A percentile compares a stretch with the other conserved stretches of the same genome.
These are phyloP conservation scores for Dendrolimus kikuchii DNA, from an alignment of 1,140 invertebrate genomes.

Conservation along the genomic window DNA sequence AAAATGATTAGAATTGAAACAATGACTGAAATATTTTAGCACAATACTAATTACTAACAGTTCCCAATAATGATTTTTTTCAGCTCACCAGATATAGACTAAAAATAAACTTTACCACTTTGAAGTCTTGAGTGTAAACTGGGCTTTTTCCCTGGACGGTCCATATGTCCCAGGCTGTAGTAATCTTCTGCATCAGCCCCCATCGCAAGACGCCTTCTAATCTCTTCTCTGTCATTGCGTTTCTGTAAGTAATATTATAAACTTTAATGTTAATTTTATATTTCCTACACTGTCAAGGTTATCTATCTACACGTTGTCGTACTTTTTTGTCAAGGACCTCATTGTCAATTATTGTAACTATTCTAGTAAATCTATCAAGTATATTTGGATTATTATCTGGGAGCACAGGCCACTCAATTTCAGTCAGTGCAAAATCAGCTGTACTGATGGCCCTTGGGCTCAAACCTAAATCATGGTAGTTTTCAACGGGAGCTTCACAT, in stretches of 20 bases:
- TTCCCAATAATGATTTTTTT: constrained; percentile 1
- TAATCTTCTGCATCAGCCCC: constrained; percentile 86
- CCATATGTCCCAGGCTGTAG: constrained; percentile 73
- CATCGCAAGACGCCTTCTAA: constrained; percentile 90
- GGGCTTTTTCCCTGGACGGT: constrained; percentile 83
- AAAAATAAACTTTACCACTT: constrained; percentile 75
- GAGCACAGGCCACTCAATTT: constrained; percentile 55
- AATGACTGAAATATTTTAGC: no score
- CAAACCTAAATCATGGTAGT: constrained; percentile 44
- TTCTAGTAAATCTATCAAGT: constrained; percentile 78
- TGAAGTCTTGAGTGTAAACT: constrained; percentile 90
- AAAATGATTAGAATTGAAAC: no score
- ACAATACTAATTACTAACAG: constrained; percentile 1
- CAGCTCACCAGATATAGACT: constrained; percentile 5
- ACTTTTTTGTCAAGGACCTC: constrained; percentile 48
- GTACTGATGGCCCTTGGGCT: constrained; percentile 52
- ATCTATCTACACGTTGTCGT: constrained; percentile 13
- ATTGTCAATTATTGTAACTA: constrained; percentile 72
- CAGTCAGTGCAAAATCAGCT: constrained; percentile 53
- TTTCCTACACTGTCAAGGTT: not conserved
- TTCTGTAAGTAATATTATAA: constrained; percentile 74
- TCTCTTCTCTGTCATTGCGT: constrained; percentile 93
- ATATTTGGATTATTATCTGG: constrained; percentile 70
- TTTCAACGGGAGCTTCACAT: constrained; percentile 13
- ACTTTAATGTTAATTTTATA: not conserved